These are phyloP conservation scores for Drosophila sordidula DNA, from an alignment of 2,888 invertebrate species.

Conservation along the genomic window DNA sequence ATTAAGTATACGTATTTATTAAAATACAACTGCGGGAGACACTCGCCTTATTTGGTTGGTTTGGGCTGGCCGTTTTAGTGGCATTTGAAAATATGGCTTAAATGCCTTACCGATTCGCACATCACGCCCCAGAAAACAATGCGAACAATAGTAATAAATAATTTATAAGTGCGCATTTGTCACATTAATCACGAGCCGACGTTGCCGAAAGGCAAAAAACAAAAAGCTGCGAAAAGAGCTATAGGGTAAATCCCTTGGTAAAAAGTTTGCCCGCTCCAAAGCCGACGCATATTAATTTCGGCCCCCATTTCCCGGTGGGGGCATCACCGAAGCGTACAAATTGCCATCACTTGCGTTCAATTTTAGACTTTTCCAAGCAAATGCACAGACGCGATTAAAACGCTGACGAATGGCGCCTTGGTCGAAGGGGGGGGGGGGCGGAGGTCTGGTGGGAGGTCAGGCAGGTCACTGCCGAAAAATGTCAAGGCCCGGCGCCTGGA, in stretches of 20 bases:
- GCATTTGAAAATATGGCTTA: slow-evolving; percentile 69
- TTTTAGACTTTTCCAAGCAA: slow-evolving; percentile 82
- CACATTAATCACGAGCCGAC: slow-evolving; percentile 74
- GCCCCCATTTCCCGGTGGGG: slow-evolving; percentile 4
- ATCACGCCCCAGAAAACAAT: slow-evolving; percentile 71
- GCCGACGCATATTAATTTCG: slow-evolving; percentile 77
- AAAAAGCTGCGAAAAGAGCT: slow-evolving; percentile 38
- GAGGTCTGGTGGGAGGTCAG: background rate
- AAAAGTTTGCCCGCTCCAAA: slow-evolving; percentile 60
- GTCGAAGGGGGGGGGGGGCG: background rate
- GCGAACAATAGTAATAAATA: slow-evolving; percentile 78
- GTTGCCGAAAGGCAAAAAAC: slow-evolving; percentile 27
- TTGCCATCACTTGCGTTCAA: slow-evolving; percentile 81
- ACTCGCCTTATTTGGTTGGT: background rate
- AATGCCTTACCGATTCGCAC: slow-evolving; percentile 72
- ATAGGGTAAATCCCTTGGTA: slow-evolving; percentile 53
- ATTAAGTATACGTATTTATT: slow-evolving; percentile 48
- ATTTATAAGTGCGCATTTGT: slow-evolving; percentile 80
- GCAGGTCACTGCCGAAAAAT: slow-evolving; percentile 50
- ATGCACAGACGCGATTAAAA: slow-evolving; percentile 81
- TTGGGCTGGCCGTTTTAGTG: background rate
- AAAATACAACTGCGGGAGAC: slow-evolving; percentile 18
- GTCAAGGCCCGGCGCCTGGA: slow-evolving; percentile 60
- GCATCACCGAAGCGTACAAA: slow-evolving; percentile 73
- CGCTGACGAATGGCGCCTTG: slow-evolving; percentile 64